Base-by-base conservation (phyloP, 2,888 invertebrate genomes). In the Spilosoma lubricipeda region DNA sequence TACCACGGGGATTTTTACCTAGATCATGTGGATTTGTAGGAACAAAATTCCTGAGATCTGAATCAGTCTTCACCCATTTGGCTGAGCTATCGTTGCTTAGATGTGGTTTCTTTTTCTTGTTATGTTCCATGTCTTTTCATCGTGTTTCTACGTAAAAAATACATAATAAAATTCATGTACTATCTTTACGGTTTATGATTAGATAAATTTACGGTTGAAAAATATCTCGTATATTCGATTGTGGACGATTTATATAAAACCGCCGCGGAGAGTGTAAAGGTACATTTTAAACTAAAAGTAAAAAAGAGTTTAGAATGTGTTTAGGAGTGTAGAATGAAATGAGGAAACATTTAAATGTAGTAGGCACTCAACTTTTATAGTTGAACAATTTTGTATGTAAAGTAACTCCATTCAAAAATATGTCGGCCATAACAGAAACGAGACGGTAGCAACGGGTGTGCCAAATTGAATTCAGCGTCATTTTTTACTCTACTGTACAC, bases 381-480 rank as follows among this genome's bases (percentile, higher is more conserved):
- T 68, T 20, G 30, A 18, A 56, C 64, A 63, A 42, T 71, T 74
- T 56, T 70, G 39, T 63, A 67, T 65, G 56, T 67, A 74, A 63
- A 74, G 63, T 70, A 36, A 68, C n/a, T 39, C 65, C 33, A 73
- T 75, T 76, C 59, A 71, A 77, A 82, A 77, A 76, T 78, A 77
- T 72, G 56, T 69, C 56, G 39, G 33, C 75, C 71, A 73, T 75
- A 79, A 78, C 72, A 75, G 73, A 77, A 81, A 73, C 71, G 72
- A 77, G 75, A 80, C 65, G 74, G 59, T 63, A 81, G 85, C 77
- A 81, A 84, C 88, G 80, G 87, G 78, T 87, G 88, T 74, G 75
- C 77, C 71, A 80, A 86, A 87, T 87, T 87, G 87, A 87, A 87
- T 84, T 80, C 78, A 74, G 70, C 52, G 77, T 80, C 76, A 82